Evolutionary conservation across 2,113 vertebrate species (phyloP).

Genomic region (Fregetta grallaria): DNA sequence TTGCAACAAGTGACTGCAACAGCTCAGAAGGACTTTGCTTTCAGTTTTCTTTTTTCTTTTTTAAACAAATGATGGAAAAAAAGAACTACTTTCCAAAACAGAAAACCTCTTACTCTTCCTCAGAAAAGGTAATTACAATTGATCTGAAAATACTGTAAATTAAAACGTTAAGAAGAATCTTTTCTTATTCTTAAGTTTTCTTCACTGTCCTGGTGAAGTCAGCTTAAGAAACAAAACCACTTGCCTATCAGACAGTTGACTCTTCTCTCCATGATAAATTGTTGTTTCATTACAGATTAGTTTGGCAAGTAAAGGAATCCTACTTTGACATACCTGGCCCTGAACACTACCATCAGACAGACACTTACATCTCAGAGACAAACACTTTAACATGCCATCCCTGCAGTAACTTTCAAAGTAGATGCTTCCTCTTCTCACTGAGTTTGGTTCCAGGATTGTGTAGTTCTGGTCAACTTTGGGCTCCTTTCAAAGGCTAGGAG

Average conservation of each 20-base stretch:
- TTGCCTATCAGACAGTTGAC: not conserved
- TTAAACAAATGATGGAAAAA: not conserved
- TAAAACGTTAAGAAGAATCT: not conserved
- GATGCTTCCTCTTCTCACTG: not conserved
- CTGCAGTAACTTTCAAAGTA: not conserved
- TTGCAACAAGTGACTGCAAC: not conserved
- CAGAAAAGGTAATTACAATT: not conserved
- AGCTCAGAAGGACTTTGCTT: not conserved
- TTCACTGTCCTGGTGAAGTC: not conserved
- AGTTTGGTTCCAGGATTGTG: not conserved
- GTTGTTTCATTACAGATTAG: not conserved
- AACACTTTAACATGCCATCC: not conserved
- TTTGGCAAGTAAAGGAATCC: not conserved
- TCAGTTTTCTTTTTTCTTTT: not conserved
- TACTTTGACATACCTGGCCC: not conserved
- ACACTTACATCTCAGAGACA: not conserved
- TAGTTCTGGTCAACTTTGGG: not conserved
- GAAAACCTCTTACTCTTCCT: not conserved
- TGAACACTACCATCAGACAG: not conserved
- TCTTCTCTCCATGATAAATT: not conserved
- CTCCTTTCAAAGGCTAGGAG: not conserved
- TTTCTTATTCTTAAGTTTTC: not conserved
- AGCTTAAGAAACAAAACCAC: not conserved
- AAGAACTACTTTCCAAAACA: not conserved
- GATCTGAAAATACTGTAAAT: not conserved